Base-by-base conservation (phyloP, 1,140 invertebrate genomes). In the Caenorhabditis tropicalis region DNA sequence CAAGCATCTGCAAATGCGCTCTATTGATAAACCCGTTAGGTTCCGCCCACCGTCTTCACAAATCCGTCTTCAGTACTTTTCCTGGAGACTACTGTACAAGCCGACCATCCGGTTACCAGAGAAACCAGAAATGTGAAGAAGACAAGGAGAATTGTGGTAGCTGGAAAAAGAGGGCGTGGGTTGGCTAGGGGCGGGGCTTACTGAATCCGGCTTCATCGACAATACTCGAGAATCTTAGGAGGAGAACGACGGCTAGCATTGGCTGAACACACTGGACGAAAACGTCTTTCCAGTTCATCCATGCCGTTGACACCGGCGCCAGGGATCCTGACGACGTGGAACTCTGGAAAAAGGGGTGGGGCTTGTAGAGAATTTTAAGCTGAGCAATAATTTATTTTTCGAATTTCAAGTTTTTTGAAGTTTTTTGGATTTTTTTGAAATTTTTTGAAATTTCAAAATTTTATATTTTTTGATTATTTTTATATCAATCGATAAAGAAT, bases 261-360 rank as follows among this genome's bases (percentile, higher is more conserved):
- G 65, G 65, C 65, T 74, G 65, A 2, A 74, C 65, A 43, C 65
- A 74, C n/a, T 74, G 33, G n/a, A 74, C 2, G 16, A 74, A 74
- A 9, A 74, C 65, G 43, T 74, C 65, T 24, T 74, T 74, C 65
- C 65, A 74, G 24, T 39, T 74, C 65, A 74, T 74, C 65, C 65
- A 74, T 39, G 36, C 65, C 15, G 65, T 43, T 24, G 65, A 43
- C 15, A 19, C n/a, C 2, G 36, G 33, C 16, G n/a, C 12, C 15
- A n/a, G 15, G 3, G 1, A 33, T 15, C 43, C 65, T 9, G 65
- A 74, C 19, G 65, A 43, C n/a, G 65, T 43, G 6, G 36, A 74
- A n/a, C 33, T 74, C 65, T 74, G 36, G 6, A 36, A 56, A 27
- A n/a, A n/a, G n/a, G n/a, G n/a, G n/a, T n/a, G n/a, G n/a, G n/a